phyloP scores from a whole-genome alignment of 2,888 invertebrate species.

The Drosophila subsilvestris region DNA sequence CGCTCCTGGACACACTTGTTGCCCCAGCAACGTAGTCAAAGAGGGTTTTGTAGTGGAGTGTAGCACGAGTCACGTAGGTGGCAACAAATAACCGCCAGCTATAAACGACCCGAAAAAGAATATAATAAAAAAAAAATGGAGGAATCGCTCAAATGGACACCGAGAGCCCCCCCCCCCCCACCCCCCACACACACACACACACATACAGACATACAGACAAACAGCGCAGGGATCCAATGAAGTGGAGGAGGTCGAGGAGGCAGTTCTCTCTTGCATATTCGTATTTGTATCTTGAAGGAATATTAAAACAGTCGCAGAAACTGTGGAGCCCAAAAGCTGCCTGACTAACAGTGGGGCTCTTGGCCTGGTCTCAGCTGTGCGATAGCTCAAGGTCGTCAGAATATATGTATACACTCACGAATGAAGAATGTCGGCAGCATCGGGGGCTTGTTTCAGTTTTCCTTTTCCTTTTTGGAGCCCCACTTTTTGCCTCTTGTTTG shows the following conservation, averaged over 20 bases:
- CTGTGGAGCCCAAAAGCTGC: conserved; percentile 16
- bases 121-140: conserved; percentile 30
- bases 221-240: conserved; percentile 1
- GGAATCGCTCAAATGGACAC: conserved; percentile 41
- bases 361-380: conserved; percentile 42
- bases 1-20: conserved; percentile 44
- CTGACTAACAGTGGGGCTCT: not conserved
- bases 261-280: not conserved
- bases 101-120: conserved; percentile 34
- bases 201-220: too few relatives aligned
- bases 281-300: conserved; percentile 59
- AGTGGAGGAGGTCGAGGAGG: conserved; percentile 1
- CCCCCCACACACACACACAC: too few relatives aligned
- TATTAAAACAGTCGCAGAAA: conserved; percentile 63
- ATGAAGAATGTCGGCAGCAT: not conserved
- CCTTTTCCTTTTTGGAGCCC: conserved; percentile 26
- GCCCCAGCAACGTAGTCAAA: conserved; percentile 26
- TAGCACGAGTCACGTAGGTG: conserved; percentile 63
- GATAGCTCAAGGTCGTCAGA: conserved; percentile 66
- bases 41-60: not conserved
- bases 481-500: conserved; percentile 46
- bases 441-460: not conserved
- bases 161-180: conserved; percentile 3
- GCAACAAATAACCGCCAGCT: conserved; percentile 69
- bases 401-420: conserved; percentile 14